These are phyloP conservation scores for Patagioenas fasciata DNA, from an alignment of 2,113 vertebrate genomes.

Conservation along the genomic window DNA sequence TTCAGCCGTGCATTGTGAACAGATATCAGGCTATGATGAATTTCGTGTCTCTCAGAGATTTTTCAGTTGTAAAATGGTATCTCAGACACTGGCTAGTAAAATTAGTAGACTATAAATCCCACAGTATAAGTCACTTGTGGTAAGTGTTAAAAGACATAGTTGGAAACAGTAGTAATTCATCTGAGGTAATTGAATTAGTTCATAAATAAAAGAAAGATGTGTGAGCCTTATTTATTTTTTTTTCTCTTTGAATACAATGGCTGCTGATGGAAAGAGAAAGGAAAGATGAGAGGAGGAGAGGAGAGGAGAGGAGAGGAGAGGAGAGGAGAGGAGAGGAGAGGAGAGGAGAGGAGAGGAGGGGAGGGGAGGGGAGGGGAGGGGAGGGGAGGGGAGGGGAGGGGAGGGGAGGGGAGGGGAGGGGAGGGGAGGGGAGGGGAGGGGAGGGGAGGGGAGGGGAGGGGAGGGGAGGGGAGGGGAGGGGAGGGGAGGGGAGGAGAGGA, in stretches of 20 bases:
- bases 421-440: accelerated
- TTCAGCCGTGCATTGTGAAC: neutral
- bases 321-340: too few species aligned
- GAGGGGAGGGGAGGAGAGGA: too few species aligned
- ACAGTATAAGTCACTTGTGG: neutral
- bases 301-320: neutral
- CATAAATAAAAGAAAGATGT: neutral
- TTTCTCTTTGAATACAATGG: neutral
- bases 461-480: too few species aligned
- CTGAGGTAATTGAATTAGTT: conserved; percentile 18
- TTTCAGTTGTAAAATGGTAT: accelerated
- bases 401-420: too few species aligned
- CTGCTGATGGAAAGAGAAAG: neutral
- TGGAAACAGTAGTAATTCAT: neutral
- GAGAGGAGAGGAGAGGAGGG: too few species aligned
- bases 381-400: accelerated
- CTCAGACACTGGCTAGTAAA: neutral
- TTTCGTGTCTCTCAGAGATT: neutral
- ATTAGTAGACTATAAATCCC: neutral
- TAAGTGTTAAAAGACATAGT: neutral
- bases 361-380: too few species aligned
- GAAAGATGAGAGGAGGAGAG: too few species aligned
- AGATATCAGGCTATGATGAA: neutral
- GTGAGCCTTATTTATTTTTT: neutral
- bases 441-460: too few species aligned